phyloP scores from a whole-genome alignment of 2,888 invertebrate genomes.

The Pristionchus exspectatus region DNA sequence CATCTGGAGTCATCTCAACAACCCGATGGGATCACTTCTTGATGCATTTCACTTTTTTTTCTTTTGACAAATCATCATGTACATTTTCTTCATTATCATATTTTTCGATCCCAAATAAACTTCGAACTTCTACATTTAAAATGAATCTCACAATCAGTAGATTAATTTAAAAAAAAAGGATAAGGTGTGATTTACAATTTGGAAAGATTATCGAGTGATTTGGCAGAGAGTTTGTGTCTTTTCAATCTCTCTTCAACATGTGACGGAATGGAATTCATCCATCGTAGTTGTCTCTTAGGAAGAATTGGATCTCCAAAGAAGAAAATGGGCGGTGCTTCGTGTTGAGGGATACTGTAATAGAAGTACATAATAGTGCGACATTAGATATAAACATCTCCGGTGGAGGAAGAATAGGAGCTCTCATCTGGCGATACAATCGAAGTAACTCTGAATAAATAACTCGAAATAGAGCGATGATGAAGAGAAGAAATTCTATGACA shows the following conservation, averaged over 20 bases:
- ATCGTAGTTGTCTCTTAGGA: neutral
- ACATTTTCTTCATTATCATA: too few species aligned
- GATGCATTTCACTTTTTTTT: too few species aligned
- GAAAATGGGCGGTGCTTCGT: conserved; percentile 49
- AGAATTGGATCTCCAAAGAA: conserved; percentile 42
- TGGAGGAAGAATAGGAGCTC: conserved; percentile 11
- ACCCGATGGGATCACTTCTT: too few species aligned
- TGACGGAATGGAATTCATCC: conserved; percentile 25
- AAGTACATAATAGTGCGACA: neutral
- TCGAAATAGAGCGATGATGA: neutral
- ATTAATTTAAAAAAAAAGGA: neutral
- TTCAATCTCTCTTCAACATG: conserved; percentile 45
- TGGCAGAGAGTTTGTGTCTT: neutral
- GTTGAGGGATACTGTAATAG: conserved; percentile 24
- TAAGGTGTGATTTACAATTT: neutral
- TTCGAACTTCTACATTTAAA: too few species aligned
- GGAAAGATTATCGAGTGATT: conserved; percentile 30
- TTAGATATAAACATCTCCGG: neutral
- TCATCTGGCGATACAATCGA: conserved; percentile 29
- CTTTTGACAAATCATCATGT: too few species aligned
- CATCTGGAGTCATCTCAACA: too few species aligned
- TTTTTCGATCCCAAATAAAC: too few species aligned
- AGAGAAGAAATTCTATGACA: conserved; percentile 44
- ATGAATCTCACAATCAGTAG: neutral
- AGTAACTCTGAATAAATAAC: neutral